Percentiles rank a stretch among this genome's conserved stretches.
phyloP scores from a whole-genome alignment of 2,888 invertebrate genomes.

The Drosophila dives region DNA sequence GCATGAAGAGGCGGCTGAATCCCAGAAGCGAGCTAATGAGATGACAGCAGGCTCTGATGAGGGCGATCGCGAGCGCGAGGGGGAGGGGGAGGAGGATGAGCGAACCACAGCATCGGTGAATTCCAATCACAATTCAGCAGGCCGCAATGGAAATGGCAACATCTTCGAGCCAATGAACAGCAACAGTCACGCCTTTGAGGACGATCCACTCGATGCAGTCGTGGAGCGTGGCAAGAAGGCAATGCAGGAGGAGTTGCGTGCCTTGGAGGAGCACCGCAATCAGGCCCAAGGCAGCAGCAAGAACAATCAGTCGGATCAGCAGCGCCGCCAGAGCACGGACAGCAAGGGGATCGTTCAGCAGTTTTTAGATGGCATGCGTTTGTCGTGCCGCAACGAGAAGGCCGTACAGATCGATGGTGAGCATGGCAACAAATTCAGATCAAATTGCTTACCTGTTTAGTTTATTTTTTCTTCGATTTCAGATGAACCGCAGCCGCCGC shows the following conservation, averaged over 20 bases:
- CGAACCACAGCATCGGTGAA: conserved; percentile 84
- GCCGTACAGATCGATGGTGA: conserved; percentile 81
- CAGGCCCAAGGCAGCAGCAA: conserved; percentile 35
- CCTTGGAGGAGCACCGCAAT: conserved; percentile 52
- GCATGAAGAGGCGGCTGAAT: conserved; percentile 41
- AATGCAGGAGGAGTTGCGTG: conserved; percentile 74
- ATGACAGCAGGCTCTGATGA: conserved; percentile 54
- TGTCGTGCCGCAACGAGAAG: conserved; percentile 82
- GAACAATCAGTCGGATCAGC: conserved; percentile 3
- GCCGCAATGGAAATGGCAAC: conserved; percentile 66
- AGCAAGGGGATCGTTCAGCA: conserved; percentile 79
- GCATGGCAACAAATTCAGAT: neutral
- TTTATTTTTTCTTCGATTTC: conserved; percentile 13
- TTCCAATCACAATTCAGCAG: conserved; percentile 78
- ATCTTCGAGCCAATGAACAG: conserved; percentile 59
- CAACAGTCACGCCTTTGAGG: conserved; percentile 54
- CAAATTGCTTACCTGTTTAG: conserved; percentile 49
- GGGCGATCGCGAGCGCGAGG: conserved; percentile 69
- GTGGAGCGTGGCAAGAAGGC: conserved; percentile 74
- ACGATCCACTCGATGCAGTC: conserved; percentile 73
- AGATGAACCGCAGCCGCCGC: conserved; percentile 77
- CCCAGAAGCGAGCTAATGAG: conserved; percentile 52
- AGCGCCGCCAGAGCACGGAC: conserved; percentile 47
- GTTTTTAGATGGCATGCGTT: conserved; percentile 78
- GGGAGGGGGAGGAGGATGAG: conserved; percentile 80